Evolutionary conservation across 1,140 invertebrate species (phyloP).

Genomic region (Musca vetustissima): DNA sequence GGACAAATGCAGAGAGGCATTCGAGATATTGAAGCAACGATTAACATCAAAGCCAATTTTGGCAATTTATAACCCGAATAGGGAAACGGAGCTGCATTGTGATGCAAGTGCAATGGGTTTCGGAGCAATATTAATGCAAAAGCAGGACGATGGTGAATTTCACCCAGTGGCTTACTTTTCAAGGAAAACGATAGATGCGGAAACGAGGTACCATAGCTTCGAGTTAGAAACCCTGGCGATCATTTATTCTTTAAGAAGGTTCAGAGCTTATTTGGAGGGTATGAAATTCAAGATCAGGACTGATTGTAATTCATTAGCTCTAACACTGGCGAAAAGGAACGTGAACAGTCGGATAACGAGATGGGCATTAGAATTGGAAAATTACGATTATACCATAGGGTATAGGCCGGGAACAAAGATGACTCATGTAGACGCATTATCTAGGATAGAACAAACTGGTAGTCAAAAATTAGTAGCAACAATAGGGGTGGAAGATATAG

Average conservation of each 20-base stretch:
- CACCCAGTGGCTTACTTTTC: neutral
- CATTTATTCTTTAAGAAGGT: neutral
- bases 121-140: constrained; percentile 38
- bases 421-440: neutral
- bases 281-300: neutral
- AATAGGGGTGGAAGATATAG: neutral
- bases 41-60: neutral
- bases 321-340: neutral
- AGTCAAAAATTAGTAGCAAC: neutral
- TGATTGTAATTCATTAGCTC: neutral
- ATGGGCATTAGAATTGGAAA: constrained; percentile 1
- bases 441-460: neutral
- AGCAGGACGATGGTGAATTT: neutral
- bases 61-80: constrained; percentile 22
- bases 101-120: constrained; percentile 42
- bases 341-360: neutral
- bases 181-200: constrained; percentile 36
- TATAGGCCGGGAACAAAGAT: neutral
- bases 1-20: too few species aligned
- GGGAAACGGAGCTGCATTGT: constrained; percentile 29
- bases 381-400: neutral
- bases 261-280: neutral
- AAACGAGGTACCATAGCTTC: constrained; percentile 17
- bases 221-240: neutral
- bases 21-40: too few species aligned